These are phyloP conservation scores for Palythoa heliodiscus DNA, from an alignment of 92 coral and sea anemone species.

Conservation along the genomic window DNA sequence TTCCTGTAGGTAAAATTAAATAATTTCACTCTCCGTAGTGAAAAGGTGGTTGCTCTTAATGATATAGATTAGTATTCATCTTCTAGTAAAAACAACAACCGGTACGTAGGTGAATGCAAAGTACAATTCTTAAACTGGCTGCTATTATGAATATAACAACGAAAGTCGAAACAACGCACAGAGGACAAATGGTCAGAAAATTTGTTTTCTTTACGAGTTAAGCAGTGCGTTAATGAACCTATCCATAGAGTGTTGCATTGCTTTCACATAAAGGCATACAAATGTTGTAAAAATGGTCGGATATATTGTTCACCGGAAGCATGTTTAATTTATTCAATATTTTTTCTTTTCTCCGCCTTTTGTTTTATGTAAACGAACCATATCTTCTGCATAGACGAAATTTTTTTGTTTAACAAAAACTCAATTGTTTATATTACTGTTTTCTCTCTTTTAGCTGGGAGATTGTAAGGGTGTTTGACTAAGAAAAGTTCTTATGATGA, in stretches of 20 bases:
- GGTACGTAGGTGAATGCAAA: not conserved
- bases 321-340: not conserved
- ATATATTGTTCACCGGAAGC: not conserved
- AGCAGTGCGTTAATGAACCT: not conserved
- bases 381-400: not conserved
- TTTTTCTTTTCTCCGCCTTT: conserved; percentile 4
- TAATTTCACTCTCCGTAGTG: not conserved
- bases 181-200: not conserved
- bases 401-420: not conserved
- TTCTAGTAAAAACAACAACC: not conserved
- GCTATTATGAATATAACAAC: not conserved
- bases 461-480: not conserved
- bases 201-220: not conserved
- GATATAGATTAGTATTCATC: not conserved
- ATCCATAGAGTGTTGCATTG: not conserved
- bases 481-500: not conserved
- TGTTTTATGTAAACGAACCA: conserved; percentile 28
- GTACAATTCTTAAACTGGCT: not conserved
- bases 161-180: not conserved
- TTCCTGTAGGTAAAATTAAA: not conserved
- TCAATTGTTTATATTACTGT: conserved; percentile 12
- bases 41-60: not conserved
- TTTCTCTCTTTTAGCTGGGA: not conserved
- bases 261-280: not conserved
- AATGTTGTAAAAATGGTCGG: not conserved